These are phyloP conservation scores for Acanthacorydalis orientalis DNA, from an alignment of 2,888 invertebrate genomes.

Conservation along the genomic window DNA sequence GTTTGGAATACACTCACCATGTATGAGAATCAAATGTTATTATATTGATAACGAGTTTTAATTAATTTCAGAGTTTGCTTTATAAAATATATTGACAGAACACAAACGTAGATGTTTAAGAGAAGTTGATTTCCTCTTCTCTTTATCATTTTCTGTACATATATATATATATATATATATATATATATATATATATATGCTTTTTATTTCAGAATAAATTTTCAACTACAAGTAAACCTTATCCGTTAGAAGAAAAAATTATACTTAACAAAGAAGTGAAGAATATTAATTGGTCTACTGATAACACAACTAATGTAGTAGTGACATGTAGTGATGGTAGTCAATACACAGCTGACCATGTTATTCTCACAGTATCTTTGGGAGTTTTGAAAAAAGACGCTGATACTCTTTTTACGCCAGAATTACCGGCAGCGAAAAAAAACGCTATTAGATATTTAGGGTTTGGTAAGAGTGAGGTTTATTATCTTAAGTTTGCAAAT, in stretches of 20 bases:
- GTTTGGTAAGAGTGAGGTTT: conserved; percentile 50
- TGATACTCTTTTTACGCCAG: conserved; percentile 34
- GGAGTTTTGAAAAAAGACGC: conserved; percentile 48
- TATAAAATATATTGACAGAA: no score
- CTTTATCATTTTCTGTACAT: no score
- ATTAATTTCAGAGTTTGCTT: no score
- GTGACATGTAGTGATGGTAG: conserved; percentile 34
- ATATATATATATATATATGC: no score
- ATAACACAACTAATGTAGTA: conserved; percentile 17
- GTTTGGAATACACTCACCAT: no score
- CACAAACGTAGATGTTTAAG: no score
- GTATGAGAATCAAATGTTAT: no score
- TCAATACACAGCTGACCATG: conserved; percentile 37
- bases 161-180: no score
- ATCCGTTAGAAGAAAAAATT: conserved; percentile 19
- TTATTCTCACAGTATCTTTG: conserved; percentile 49
- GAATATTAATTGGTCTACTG: conserved; percentile 19
- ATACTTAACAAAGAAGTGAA: conserved; percentile 20
- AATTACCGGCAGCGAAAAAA: conserved; percentile 33
- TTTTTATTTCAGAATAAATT: conserved; percentile 18
- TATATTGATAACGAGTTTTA: no score
- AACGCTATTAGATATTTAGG: conserved; percentile 37
- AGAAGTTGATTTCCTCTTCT: no score
- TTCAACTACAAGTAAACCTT: conserved; percentile 15
- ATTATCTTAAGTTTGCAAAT: conserved; percentile 42